Percentiles rank a stretch among this genome's conserved stretches.
These are phyloP conservation scores for Myotis lucifugus DNA, from an alignment of 2,113 vertebrate genomes.

Conservation along the genomic window DNA sequence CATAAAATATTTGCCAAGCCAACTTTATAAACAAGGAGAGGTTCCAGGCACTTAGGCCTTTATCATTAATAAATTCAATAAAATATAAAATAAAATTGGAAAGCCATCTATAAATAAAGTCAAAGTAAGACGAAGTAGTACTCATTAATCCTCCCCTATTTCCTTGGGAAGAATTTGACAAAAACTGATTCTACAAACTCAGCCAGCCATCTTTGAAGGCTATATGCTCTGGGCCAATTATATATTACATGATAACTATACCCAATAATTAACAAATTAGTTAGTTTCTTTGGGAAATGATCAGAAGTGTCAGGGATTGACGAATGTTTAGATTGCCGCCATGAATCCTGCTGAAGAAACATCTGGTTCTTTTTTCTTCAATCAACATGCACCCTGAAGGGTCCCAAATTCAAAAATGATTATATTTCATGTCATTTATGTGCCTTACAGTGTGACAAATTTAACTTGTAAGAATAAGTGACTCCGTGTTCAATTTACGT, in stretches of 20 bases:
- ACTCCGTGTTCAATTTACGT: slow-evolving; percentile 84
- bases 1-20: slow-evolving; percentile 66
- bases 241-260: slow-evolving; percentile 82
- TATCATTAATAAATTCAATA: slow-evolving; percentile 76
- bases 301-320: slow-evolving; percentile 79
- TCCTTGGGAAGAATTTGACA: slow-evolving; percentile 81
- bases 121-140: slow-evolving; percentile 74
- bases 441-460: slow-evolving; percentile 85
- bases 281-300: slow-evolving; percentile 84
- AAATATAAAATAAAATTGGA: neutral
- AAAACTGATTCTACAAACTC: slow-evolving; percentile 70
- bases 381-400: slow-evolving; percentile 85
- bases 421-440: slow-evolving; percentile 87
- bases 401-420: slow-evolving; percentile 85
- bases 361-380: slow-evolving; percentile 88
- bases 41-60: slow-evolving; percentile 46
- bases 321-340: slow-evolving; percentile 84
- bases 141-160: slow-evolving; percentile 80
- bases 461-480: slow-evolving; percentile 86
- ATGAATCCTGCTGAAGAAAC: slow-evolving; percentile 83
- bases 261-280: slow-evolving; percentile 86
- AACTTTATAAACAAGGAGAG: slow-evolving; percentile 71
- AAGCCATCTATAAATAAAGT: slow-evolving; percentile 35
- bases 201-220: slow-evolving; percentile 79
- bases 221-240: slow-evolving; percentile 84